Evolutionary conservation across 2,113 vertebrate genomes (phyloP).

Genomic region (Pterocles burchelli): DNA sequence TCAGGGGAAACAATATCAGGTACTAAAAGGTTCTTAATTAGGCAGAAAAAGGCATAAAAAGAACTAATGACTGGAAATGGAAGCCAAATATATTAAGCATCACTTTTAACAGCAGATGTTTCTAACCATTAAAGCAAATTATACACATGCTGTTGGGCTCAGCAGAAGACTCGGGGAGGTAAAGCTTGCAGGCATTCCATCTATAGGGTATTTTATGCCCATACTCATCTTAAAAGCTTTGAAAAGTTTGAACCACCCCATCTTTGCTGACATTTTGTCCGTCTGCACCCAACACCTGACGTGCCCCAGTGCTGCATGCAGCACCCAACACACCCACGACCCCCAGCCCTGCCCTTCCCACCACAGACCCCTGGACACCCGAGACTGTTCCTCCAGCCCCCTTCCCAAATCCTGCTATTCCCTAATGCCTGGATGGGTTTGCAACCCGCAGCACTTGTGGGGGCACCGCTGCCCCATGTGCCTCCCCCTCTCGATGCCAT

Average conservation of each 20-base stretch:
- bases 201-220: neutral
- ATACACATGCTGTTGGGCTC: conserved; percentile 43
- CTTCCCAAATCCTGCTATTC: neutral
- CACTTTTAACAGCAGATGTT: conserved; percentile 71
- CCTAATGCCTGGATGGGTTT: neutral
- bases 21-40: conserved; percentile 69
- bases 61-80: conserved; percentile 60
- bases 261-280: neutral
- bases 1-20: conserved; percentile 61
- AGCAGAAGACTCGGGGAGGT: conserved; percentile 5
- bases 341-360: neutral
- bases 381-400: neutral
- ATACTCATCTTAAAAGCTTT: neutral
- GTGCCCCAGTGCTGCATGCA: fast-evolving
- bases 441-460: fast-evolving
- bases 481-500: neutral
- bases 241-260: neutral
- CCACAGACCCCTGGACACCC: neutral
- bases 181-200: conserved; percentile 10
- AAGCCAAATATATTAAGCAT: conserved; percentile 66
- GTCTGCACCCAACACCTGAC: neutral
- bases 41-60: conserved; percentile 64
- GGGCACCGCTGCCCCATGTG: neutral
- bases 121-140: conserved; percentile 59
- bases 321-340: fast-evolving